Evolutionary conservation across 1,140 invertebrate species (phyloP).

Genomic region (Tyrophagus putrescentiae): DNA sequence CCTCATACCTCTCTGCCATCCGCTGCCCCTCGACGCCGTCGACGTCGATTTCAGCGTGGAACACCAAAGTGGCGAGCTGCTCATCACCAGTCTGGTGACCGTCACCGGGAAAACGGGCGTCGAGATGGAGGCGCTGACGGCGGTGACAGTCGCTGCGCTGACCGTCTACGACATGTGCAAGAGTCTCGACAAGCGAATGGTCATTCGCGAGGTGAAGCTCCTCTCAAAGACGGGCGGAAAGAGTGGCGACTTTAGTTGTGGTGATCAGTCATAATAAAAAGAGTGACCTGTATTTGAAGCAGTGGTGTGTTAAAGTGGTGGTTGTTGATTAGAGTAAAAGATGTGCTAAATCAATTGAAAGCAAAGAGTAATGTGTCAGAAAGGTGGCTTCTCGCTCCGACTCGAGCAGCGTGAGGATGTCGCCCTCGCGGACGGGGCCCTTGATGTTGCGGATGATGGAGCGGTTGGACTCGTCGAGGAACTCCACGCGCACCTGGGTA

Average conservation of each 20-base stretch:
- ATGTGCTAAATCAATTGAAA: too few species aligned
- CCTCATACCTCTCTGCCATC: conserved; percentile 86
- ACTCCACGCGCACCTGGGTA: conserved; percentile 99
- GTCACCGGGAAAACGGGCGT: conserved; percentile 57
- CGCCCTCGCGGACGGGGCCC: conserved; percentile 94
- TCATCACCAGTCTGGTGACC: conserved; percentile 31
- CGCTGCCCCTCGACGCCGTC: conserved; percentile 50
- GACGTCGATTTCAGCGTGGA: conserved; percentile 41
- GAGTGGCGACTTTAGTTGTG: too few species aligned
- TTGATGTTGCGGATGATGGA: conserved; percentile 99
- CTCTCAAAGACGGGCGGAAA: conserved; percentile 61
- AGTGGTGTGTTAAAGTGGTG: too few species aligned
- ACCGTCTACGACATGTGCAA: conserved; percentile 99
- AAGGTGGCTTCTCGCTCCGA: conserved; percentile 96
- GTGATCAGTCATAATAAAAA: too few species aligned
- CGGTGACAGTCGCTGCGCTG: conserved; percentile 65
- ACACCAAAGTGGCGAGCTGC: conserved; percentile 17
- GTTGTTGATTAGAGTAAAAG: too few species aligned
- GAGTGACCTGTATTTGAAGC: too few species aligned
- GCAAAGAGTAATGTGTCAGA: too few species aligned
- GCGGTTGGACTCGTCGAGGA: conserved; percentile 89
- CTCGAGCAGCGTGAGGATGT: conserved; percentile 91
- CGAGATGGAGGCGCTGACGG: conserved; percentile 94
- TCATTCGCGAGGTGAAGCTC: conserved; percentile 56
- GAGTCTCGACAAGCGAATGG: conserved; percentile 53